phyloP scores from a whole-genome alignment of 2,888 invertebrate species.

The Beris chalybata region DNA sequence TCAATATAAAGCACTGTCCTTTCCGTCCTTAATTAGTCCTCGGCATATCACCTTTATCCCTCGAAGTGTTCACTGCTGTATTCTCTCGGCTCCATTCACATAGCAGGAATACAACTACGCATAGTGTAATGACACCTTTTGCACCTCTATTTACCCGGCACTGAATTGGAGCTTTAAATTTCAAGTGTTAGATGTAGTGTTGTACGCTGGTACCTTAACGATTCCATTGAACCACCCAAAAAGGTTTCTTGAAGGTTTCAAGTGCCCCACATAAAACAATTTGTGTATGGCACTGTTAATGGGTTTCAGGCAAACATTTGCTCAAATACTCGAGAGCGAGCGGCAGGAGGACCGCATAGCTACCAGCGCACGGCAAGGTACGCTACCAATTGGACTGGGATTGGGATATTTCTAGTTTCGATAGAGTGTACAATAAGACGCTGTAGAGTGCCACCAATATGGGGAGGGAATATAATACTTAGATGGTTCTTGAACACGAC shows the following conservation, averaged over 20 bases:
- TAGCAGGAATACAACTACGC: constrained; percentile 16
- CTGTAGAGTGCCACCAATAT: no score
- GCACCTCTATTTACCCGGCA: constrained; percentile 9
- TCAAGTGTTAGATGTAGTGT: constrained; percentile 20
- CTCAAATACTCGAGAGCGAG: constrained; percentile 12
- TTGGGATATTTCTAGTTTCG: no score
- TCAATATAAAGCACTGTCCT: no score
- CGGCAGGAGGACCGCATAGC: not conserved
- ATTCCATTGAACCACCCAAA: constrained; percentile 17
- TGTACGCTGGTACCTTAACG: not conserved
- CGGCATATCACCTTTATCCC: no score
- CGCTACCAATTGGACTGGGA: no score
- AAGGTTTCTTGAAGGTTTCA: constrained; percentile 21
- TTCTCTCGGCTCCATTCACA: no score
- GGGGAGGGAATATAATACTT: no score
- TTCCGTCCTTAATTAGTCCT: no score
- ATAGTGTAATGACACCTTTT: constrained; percentile 26
- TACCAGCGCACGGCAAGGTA: not conserved
- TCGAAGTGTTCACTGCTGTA: no score
- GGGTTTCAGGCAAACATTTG: constrained; percentile 26
- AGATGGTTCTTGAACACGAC: no score
- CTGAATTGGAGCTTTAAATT: constrained; percentile 16
- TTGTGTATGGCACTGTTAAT: constrained; percentile 24
- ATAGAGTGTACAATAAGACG: no score
- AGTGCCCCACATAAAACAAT: constrained; percentile 23